Base-by-base conservation (phyloP, 2,113 vertebrate species). In the Corydoras maculifer region DNA sequence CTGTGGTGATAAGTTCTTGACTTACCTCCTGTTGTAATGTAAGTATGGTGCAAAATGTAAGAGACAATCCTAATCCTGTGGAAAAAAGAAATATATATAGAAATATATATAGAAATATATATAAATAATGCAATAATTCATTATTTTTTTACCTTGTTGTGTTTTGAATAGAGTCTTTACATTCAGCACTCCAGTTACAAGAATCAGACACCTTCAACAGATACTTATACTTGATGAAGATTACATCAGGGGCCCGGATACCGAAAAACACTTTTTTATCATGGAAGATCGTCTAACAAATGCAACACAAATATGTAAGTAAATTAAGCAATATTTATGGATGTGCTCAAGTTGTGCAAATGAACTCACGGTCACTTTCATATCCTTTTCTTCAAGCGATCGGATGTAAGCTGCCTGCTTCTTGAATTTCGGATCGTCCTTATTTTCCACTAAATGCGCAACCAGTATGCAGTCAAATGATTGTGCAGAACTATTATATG, bases 391-490 rank as follows among this genome's bases (percentile, higher is more conserved):
- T 62, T 76, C 4, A 3, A 97, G 85, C 65, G 86, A 73, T 0
- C 81, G 35, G 50, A 93, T 83, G 65, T 92, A 97, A n/a, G 72
- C 84, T n/a, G n/a, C 68, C 73, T 86, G 92, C 81, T 82, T 91
- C 25, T 13, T 14, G 43, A 68, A 75, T 62, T 13, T 80, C 30
- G 72, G 75, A 14, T 86, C 81, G 5, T 32, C 3, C 0, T 72
- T 70, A 31, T 73, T 60, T 0, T 84, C 58, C 0, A 77, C 60
- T 4, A 65, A 73, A 8, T 88, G 15, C 0, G 89, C 90, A 53
- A 96, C 96, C 1, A 96, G 84, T 15, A 98, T 78, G 0, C 87
- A 96, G 75, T 97, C 95, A 84, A 86, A 93, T 3, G 78, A 75
- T 76, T 11, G 79, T 3, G 48, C 31, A 43, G 58, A 31, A 9